phyloP scores from a whole-genome alignment of 2,113 vertebrate species.

The cattle (Bos taurus) region ARS-UCD2.0 NC_037339.1:31460501-31461000 shows the following conservation, averaged over 20 bases:
- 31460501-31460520: background rate
- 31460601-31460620: background rate
- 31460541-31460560: background rate
- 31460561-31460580: background rate
- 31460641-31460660: background rate
- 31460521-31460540: background rate
- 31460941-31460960: background rate
- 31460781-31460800: background rate
- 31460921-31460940: background rate
- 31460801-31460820: background rate
- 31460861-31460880: background rate
- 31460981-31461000: background rate
- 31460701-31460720: background rate
- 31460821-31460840: background rate
- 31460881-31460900: background rate
- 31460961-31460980: background rate
- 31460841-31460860: background rate
- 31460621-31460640: background rate
- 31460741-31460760: background rate
- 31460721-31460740: background rate
- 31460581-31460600: background rate
- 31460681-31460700: background rate
- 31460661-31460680: background rate
- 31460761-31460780: background rate
- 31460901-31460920: background rate